Evolutionary conservation across 2,113 vertebrate genomes (phyloP).

Genomic region (Ammodytes dubius): DNA sequence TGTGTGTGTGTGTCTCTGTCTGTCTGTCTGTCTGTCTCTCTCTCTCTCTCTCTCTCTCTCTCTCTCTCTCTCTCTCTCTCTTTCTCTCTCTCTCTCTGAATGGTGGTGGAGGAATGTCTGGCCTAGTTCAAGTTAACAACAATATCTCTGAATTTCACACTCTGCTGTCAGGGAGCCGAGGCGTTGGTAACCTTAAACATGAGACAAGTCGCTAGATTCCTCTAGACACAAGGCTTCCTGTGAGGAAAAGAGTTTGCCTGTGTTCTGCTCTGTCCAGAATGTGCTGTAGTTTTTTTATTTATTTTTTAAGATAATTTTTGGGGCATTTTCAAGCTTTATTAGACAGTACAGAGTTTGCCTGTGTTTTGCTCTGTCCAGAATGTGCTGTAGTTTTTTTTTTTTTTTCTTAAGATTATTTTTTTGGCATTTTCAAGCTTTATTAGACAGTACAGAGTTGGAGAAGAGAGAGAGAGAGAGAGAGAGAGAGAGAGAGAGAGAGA

Average conservation of each 20-base stretch:
- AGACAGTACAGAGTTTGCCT: too few species aligned
- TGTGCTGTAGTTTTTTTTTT: too few species aligned
- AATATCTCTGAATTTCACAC: constrained; percentile 74
- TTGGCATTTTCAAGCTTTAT: too few species aligned
- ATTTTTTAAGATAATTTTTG: too few species aligned
- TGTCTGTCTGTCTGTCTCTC: too few species aligned
- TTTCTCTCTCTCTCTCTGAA: not conserved
- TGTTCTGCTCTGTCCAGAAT: not conserved
- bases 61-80: not conserved
- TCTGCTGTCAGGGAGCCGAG: constrained; percentile 50
- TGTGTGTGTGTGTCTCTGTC: too few species aligned
- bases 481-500: too few species aligned
- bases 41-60: not conserved
- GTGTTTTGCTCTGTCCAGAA: too few species aligned
- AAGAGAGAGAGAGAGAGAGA: too few species aligned
- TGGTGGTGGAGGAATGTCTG: constrained; percentile 48
- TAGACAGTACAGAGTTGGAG: too few species aligned
- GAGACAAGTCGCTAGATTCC: constrained; percentile 66
- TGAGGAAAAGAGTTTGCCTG: constrained; percentile 18
- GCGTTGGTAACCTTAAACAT: constrained; percentile 66
- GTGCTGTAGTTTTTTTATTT: not conserved
- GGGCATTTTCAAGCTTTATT: too few species aligned
- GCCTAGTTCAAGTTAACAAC: constrained; percentile 73
- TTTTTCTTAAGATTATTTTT: too few species aligned
- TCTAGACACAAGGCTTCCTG: not conserved